Evolutionary conservation across 1,140 invertebrate genomes (phyloP).

Genomic region (Ridgeia piscesae): DNA sequence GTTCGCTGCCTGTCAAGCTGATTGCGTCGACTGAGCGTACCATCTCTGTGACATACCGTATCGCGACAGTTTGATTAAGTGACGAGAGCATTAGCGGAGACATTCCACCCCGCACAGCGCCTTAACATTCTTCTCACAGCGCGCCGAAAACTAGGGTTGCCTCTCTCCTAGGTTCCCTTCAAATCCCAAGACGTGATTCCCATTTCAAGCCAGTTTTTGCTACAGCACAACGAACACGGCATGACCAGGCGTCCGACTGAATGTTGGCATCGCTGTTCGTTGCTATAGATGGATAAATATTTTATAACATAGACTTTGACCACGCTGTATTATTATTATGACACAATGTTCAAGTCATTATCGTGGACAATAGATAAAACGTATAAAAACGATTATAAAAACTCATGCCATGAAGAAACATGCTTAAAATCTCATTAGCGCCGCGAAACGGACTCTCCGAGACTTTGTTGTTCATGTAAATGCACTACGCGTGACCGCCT

Average conservation of each 20-base stretch:
- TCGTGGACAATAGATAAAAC: background rate
- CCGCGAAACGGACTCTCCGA: background rate
- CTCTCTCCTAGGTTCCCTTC: background rate
- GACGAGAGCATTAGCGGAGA: background rate
- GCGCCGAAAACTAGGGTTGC: background rate
- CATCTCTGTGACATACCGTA: background rate
- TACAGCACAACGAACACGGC: background rate
- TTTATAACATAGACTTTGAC: background rate
- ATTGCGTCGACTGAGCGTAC: background rate
- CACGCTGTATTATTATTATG: background rate
- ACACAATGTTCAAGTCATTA: background rate
- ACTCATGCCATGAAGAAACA: background rate
- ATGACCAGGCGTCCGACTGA: background rate
- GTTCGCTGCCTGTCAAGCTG: background rate
- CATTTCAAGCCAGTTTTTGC: background rate
- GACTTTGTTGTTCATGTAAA: background rate
- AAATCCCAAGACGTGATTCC: background rate
- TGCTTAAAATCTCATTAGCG: background rate
- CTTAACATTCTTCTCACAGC: background rate
- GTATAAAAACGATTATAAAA: background rate
- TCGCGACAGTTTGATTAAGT: background rate
- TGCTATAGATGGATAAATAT: background rate
- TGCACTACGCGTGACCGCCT: background rate
- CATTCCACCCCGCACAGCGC: background rate
- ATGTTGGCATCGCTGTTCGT: background rate